Evolutionary conservation across 2,797 vertebrate genomes (phyloP).

Genomic region (Mycteria americana): DNA sequence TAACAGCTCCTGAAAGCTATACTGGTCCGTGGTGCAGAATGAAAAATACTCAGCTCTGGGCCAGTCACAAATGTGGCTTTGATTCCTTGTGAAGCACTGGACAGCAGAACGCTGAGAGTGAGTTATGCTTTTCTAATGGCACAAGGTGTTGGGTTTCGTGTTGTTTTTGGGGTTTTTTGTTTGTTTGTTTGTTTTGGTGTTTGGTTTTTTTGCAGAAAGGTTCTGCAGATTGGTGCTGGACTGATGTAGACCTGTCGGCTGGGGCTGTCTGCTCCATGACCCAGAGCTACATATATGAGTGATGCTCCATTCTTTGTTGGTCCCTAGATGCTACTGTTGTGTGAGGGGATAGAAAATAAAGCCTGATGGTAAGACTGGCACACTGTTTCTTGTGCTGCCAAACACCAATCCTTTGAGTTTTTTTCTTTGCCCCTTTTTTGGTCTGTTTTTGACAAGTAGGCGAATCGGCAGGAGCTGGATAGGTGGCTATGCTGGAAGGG

Average conservation of each 20-base stretch:
- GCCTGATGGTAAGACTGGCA: neutral
- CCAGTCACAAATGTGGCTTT: neutral
- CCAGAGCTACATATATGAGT: too few species aligned
- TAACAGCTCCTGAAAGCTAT: neutral
- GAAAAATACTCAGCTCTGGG: neutral
- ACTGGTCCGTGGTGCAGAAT: neutral
- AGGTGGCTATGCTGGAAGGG: neutral
- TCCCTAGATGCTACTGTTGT: neutral
- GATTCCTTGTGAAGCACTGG: neutral
- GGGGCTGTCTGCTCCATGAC: neutral
- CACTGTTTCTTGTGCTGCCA: neutral
- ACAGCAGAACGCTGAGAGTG: neutral
- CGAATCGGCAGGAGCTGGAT: neutral
- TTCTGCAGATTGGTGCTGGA: neutral
- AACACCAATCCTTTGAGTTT: neutral
- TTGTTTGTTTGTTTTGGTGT: too few species aligned
- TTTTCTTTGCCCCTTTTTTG: neutral
- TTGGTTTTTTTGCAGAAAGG: neutral
- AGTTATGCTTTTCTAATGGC: neutral
- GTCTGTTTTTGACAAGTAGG: neutral
- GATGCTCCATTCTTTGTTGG: neutral
- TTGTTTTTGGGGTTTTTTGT: too few species aligned
- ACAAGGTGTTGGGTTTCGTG: neutral
- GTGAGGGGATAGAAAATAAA: neutral
- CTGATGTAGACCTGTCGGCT: too few species aligned